A percentile compares a stretch with the other conserved stretches of the same genome.
Evolutionary conservation across 2,797 vertebrate genomes (phyloP).

Genomic region (Poeciliopsis presidionis): DNA sequence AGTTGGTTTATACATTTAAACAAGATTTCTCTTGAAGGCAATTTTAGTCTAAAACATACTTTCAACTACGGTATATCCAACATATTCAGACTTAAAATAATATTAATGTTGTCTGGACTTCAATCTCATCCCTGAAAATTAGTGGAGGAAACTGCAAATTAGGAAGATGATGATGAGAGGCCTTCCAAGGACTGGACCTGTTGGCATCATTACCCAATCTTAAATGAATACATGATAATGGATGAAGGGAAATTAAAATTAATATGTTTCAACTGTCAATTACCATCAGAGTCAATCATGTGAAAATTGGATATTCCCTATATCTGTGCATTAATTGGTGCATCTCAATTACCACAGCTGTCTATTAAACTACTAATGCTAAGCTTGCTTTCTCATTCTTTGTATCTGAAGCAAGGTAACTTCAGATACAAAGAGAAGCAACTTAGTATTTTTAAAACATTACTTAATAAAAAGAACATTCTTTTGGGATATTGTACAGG

Average conservation of each 20-base stretch:
- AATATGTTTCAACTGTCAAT: neutral
- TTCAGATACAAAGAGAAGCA: slow-evolving; percentile 9
- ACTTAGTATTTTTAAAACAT: neutral
- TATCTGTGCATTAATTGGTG: neutral
- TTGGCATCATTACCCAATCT: neutral
- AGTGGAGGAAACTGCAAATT: neutral
- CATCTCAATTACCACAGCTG: neutral
- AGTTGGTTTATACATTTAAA: neutral
- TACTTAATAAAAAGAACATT: neutral
- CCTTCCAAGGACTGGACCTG: neutral
- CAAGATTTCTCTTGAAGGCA: neutral
- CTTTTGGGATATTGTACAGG: neutral
- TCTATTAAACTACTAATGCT: neutral
- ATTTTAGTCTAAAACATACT: neutral
- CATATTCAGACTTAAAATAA: neutral
- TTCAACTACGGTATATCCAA: neutral
- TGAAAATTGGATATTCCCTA: neutral
- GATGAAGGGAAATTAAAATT: neutral
- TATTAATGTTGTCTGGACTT: neutral
- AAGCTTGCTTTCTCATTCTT: slow-evolving; percentile 20
- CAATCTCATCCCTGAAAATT: neutral
- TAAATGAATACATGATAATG: neutral
- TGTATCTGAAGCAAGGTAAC: slow-evolving; percentile 22
- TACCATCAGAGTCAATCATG: neutral
- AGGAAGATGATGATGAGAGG: neutral